Evolutionary conservation across 2,797 vertebrate species (phyloP).

Genomic region (Protonibea diacanthus): DNA sequence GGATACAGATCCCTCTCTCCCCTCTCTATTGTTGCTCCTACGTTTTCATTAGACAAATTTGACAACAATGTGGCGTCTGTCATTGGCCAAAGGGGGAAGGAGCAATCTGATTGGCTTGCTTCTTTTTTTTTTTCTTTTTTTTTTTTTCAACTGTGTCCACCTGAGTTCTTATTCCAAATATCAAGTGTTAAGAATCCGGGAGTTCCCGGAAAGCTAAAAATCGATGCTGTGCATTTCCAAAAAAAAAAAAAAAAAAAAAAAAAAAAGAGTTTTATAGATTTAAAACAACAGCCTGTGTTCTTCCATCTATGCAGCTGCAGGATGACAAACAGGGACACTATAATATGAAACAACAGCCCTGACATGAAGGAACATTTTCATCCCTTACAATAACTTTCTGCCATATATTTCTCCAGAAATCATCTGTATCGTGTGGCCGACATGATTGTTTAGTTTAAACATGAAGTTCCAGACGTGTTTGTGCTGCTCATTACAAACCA

Average conservation of each 20-base stretch:
- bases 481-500: neutral
- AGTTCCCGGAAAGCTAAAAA: conserved; percentile 84
- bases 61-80: conserved; percentile 98
- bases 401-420: conserved; percentile 15
- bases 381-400: neutral
- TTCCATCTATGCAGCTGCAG: conserved; percentile 1
- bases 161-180: conserved; percentile 89
- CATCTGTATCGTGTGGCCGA: conserved; percentile 22
- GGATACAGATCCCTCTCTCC: conserved; percentile 88
- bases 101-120: conserved; percentile 93
- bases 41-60: conserved; percentile 99
- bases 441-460: neutral
- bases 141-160: conserved; percentile 91
- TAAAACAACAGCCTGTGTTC: conserved; percentile 40
- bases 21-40: conserved; percentile 95
- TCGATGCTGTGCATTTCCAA: conserved; percentile 69
- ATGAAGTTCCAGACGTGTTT: neutral
- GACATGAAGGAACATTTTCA: conserved; percentile 12
- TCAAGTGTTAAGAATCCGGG: conserved; percentile 87
- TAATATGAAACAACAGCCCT: neutral
- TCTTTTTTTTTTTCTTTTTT: conserved; percentile 86
- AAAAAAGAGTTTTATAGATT: conserved; percentile 54
- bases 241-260: conserved; percentile 12
- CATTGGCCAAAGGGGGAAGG: conserved; percentile 93
- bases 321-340: conserved; percentile 15